Conservation (phyloP, 2,797 vertebrate genomes). For the Cyclura pinguis region DNA sequence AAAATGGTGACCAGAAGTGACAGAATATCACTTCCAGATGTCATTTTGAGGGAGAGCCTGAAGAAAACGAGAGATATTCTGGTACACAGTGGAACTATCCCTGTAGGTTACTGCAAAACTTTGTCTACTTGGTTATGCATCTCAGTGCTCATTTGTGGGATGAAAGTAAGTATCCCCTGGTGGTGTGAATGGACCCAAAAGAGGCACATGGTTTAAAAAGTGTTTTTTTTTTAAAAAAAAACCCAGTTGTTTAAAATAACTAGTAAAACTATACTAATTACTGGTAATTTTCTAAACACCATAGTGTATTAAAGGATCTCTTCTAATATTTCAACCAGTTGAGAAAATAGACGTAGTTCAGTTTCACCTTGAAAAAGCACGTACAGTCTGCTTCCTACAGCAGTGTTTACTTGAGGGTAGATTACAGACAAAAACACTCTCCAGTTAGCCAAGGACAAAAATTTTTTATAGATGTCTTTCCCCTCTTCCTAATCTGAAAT, state of each 20-base stretch:
- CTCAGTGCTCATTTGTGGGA: not conserved
- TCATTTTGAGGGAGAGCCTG: too few relatives aligned
- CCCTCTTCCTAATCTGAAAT: constrained; percentile 45
- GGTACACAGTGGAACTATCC: too few relatives aligned
- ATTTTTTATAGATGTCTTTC: not conserved
- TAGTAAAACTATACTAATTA: not conserved
- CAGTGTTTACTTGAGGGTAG: constrained; percentile 29
- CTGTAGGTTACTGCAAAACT: too few relatives aligned
- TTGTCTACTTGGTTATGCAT: not conserved
- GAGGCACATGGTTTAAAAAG: not conserved
- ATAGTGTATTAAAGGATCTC: not conserved
- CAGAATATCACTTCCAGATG: too few relatives aligned
- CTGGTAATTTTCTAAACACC: not conserved
- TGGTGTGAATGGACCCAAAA: not conserved
- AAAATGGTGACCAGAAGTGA: too few relatives aligned
- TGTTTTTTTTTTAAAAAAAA: not conserved
- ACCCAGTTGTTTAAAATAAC: too few relatives aligned
- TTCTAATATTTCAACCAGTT: not conserved
- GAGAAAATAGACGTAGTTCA: constrained; percentile 5
- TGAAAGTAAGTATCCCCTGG: not conserved
- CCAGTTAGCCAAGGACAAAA: constrained; percentile 53
- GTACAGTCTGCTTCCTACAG: constrained; percentile 3
- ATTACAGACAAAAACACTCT: constrained; percentile 44
- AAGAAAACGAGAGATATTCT: too few relatives aligned
- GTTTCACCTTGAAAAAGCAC: constrained; percentile 29